Evolutionary conservation across 2,113 vertebrate genomes (phyloP).

Genomic region (Corythornis vintsioides): DNA sequence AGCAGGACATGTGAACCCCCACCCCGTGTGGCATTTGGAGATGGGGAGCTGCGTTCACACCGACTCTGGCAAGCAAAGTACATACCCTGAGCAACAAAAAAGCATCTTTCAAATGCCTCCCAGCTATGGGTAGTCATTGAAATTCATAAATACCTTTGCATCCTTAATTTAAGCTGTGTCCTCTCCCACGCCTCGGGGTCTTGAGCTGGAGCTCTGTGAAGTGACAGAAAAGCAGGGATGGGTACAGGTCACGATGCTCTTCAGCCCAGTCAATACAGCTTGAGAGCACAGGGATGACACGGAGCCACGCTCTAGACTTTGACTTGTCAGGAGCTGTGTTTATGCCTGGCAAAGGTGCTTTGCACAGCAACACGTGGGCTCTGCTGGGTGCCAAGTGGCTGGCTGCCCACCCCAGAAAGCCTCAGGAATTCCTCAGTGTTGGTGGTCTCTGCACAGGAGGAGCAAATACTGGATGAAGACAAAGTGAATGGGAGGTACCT

Average conservation of each 20-base stretch:
- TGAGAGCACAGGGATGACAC: conserved; percentile 36
- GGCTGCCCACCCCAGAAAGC: conserved; percentile 21
- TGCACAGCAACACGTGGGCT: conserved; percentile 4
- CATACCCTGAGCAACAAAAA: conserved; percentile 4
- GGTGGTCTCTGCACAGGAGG: conserved; percentile 20
- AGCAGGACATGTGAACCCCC: conserved; percentile 59
- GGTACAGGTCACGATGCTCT: conserved; percentile 25
- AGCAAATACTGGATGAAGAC: conserved; percentile 39
- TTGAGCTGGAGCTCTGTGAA: conserved; percentile 60
- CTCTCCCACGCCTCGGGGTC: conserved; percentile 39
- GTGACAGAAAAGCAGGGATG: conserved; percentile 39
- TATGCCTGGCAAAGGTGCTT: neutral
- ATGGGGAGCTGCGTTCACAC: conserved; percentile 59
- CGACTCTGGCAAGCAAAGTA: conserved; percentile 44
- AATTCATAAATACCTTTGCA: conserved; percentile 58
- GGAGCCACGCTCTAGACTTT: conserved; percentile 7
- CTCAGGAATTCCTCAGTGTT: conserved; percentile 17
- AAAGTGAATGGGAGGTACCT: conserved; percentile 28
- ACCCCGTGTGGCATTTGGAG: conserved; percentile 54
- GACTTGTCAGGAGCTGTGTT: conserved; percentile 50
- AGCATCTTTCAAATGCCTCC: conserved; percentile 54
- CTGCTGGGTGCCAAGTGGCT: neutral
- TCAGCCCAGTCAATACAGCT: conserved; percentile 34
- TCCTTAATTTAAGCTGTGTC: conserved; percentile 65
- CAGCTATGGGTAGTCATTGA: conserved; percentile 44